Base-by-base conservation (phyloP, 2,797 vertebrate genomes). In the Sebastiscus tertius region DNA sequence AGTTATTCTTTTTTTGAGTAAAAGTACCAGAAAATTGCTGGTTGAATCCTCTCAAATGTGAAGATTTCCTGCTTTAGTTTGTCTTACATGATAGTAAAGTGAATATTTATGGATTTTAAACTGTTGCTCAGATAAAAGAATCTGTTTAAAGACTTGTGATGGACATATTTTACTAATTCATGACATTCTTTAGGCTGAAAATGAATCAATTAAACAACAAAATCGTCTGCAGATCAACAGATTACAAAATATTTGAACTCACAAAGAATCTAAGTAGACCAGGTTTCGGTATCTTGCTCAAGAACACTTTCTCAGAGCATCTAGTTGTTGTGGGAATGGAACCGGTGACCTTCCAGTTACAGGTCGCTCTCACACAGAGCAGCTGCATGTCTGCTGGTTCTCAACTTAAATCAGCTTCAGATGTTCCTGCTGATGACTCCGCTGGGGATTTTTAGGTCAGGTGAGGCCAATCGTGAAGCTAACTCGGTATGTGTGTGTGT, bases 371-470 rank as follows among this genome's bases (percentile, higher is more conserved):
- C 69, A 75, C 76, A 49, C 69, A 2, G 62, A 86, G 82, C 77
- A 84, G 87, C 84, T 80, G 83, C 75, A 27, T 8, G 78, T 74
- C 77, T 79, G 82, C 82, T 66, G 73, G 13, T 29, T 22, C 63
- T 61, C 65, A 3, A 42, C 2, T 68, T 49, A 83, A 87, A 91
- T 84, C 85, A 80, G 76, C 2, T 87, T 90, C 91, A 91, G 80
- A 90, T 90, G 89, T 89, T 84, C 26, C 81, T 79, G 66, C 80
- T 72, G 80, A 84, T 27, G 75, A 75, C 72, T 81, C 81, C 73
- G 1, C 73, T n/a, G 81, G 80, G 80, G 58, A 77, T 67, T 80
- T 52, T n/a, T 4, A 66, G 80, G 87, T 89, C 87, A 90, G 84
- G 78, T 79, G 73, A 82, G 85, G 88, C 83, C 83, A 79, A 22